Evolutionary conservation across 2,888 invertebrate genomes (phyloP), one percentile per base, ranked within the genome.

Genomic region (Drosophila birchii): DNA sequence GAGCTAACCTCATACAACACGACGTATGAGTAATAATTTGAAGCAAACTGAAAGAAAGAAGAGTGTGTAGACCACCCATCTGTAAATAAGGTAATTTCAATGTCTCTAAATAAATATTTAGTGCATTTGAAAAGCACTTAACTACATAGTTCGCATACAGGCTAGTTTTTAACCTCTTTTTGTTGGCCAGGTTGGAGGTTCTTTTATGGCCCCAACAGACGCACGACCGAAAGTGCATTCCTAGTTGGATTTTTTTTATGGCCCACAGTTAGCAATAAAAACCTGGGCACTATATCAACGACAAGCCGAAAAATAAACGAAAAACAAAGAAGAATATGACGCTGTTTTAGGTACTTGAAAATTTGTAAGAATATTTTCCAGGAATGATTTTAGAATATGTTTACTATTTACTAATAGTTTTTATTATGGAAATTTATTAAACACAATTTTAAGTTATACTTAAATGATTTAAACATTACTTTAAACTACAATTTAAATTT

Each of bases 211-310:
- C 34, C 23, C 39, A 38, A 8, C 44, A 63, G 18, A 47, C 36
- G 43, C 44, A 44, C 29, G 32, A 8, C 34, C 39, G 41, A 51
- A 29, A 64, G 64, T 64, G 64, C 64, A 64, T 64, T 51, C n/a
- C 34, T 16, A 51, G 64, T 38, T 59, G n/a, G 29, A 2, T 44
- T 59, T 61, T 62, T 59, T 61, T 62, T 59, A 62, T 45, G 59
- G 62, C 59, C 62, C 44, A 62, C 44, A 62, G 59, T 43, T 47
- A 9, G 34, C 64, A 34, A 39, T 64, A 51, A 63, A 58, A 63
- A 39, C 34, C 18, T 36, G 3, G 51, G 14, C n/a, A 29, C 18
- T 49, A 41, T 14, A 49, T 26, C 34, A 49, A 49, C 18, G 34
- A 41, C 23, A 36, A 26, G 23, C 32, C 41, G 12, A 57, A 57